Evolutionary conservation across 2,113 vertebrate genomes (phyloP).

Genomic region (Haemorhous mexicanus): DNA sequence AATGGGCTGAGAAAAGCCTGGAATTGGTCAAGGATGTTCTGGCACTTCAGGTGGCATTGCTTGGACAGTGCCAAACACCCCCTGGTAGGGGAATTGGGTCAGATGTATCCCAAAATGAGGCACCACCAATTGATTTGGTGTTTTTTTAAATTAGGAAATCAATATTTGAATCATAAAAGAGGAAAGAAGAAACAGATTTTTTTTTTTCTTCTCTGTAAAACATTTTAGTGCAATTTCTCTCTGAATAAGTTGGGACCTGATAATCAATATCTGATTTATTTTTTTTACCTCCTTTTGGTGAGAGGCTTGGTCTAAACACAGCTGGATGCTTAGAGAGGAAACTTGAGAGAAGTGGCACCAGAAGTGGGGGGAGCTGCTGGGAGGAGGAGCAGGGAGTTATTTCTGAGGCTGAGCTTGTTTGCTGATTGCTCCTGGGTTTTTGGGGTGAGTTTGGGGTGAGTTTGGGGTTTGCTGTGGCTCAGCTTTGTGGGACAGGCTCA

Average conservation of each 20-base stretch:
- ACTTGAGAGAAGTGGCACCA: neutral
- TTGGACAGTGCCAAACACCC: neutral
- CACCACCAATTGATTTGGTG: accelerated
- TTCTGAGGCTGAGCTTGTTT: neutral
- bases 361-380: neutral
- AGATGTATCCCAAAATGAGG: neutral
- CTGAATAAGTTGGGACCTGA: neutral
- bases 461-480: no score
- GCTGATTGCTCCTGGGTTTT: neutral
- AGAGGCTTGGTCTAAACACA: neutral
- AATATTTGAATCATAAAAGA: neutral
- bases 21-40: neutral
- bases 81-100: neutral
- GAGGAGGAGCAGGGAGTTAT: neutral
- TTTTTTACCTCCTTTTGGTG: neutral
- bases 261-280: neutral
- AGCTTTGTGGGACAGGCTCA: no score
- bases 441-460: neutral
- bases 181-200: neutral
- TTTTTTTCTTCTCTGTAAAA: neutral
- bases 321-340: neutral
- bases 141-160: neutral
- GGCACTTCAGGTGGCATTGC: neutral
- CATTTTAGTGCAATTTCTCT: neutral
- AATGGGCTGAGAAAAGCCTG: neutral